phyloP scores from a whole-genome alignment of 1,140 invertebrate genomes.

The Cepaea nemoralis region DNA sequence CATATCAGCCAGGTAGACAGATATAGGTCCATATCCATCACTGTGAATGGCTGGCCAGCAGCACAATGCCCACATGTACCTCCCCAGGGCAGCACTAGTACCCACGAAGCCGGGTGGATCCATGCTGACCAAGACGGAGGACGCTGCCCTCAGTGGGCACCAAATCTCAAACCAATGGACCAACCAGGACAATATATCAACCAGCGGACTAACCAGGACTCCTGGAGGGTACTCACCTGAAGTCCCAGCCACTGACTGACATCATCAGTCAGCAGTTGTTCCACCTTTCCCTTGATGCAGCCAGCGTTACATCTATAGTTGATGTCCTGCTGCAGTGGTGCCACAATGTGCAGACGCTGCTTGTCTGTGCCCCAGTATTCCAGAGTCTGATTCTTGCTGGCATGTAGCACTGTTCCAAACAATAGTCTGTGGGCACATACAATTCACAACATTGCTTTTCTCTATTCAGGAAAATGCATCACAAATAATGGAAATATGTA shows the following conservation, averaged over 20 bases:
- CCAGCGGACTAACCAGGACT: neutral
- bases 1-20: neutral
- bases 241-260: conserved; percentile 49
- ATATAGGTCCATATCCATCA: neutral
- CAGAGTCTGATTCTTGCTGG: conserved; percentile 40
- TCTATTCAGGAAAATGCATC: too few relatives aligned
- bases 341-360: conserved; percentile 49
- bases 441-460: too few relatives aligned
- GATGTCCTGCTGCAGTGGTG: conserved; percentile 15
- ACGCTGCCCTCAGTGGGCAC: too few relatives aligned
- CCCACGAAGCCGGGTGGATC: too few relatives aligned
- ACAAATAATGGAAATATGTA: too few relatives aligned
- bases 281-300: conserved; percentile 39
- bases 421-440: too few relatives aligned
- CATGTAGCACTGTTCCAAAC: conserved; percentile 44
- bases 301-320: conserved; percentile 3
- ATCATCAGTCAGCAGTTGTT: conserved; percentile 15
- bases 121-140: too few relatives aligned
- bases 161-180: neutral
- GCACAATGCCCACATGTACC: too few relatives aligned
- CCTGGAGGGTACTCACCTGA: conserved; percentile 55
- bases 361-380: conserved; percentile 47
- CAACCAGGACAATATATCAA: neutral
- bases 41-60: neutral
- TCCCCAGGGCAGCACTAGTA: too few relatives aligned